Percentiles rank a stretch among this genome's conserved stretches.
Conservation (phyloP, 2,797 vertebrate genomes). For the Darevskia mixta region DNA sequence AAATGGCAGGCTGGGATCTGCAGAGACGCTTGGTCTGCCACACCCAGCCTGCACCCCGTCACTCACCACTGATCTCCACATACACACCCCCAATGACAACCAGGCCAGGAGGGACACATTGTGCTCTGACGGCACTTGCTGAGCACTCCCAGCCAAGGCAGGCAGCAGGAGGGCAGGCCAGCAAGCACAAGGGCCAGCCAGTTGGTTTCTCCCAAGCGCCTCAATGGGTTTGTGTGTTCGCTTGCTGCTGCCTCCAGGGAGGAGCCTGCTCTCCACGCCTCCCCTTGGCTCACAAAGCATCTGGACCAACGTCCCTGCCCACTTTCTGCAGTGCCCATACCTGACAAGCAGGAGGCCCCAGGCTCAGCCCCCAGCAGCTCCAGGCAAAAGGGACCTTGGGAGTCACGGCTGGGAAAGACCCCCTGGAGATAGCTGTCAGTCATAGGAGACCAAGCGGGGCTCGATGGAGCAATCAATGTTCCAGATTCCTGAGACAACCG, state of each 20-base stretch:
- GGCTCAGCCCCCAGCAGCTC: background rate
- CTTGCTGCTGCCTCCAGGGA: too few relatives aligned
- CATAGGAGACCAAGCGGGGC: background rate
- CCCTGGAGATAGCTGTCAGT: background rate
- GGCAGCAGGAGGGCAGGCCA: constrained; percentile 22
- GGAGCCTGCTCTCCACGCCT: background rate
- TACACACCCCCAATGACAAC: background rate
- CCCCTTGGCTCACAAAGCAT: too few relatives aligned
- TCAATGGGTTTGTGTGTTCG: background rate
- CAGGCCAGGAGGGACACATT: background rate
- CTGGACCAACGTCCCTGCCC: background rate
- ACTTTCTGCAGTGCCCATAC: constrained; percentile 56
- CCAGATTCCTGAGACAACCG: background rate
- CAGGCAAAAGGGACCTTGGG: background rate
- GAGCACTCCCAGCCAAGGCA: constrained; percentile 33
- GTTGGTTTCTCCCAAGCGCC: background rate
- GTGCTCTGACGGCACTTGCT: constrained; percentile 31
- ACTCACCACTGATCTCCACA: background rate
- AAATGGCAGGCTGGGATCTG: constrained; percentile 59
- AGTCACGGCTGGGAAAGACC: background rate
- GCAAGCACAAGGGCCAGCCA: background rate
- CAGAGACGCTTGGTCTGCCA: constrained; percentile 53
- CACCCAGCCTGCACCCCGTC: constrained; percentile 50
- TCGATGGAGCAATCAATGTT: too few relatives aligned
- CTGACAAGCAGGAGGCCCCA: too few relatives aligned